Evolutionary conservation across 2,113 vertebrate genomes (phyloP).

Genomic region (Bubo blakistoni): DNA sequence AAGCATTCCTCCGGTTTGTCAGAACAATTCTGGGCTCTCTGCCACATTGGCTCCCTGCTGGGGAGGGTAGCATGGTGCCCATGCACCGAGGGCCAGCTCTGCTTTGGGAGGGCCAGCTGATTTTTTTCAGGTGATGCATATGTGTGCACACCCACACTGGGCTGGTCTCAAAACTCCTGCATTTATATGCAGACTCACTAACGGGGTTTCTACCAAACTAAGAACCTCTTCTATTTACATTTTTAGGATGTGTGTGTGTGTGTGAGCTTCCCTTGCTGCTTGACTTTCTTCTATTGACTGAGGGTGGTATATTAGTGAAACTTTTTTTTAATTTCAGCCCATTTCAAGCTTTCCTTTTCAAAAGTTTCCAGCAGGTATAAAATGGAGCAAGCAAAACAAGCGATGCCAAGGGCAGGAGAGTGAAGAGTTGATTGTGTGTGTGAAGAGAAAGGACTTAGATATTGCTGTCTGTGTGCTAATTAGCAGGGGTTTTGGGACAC

Average conservation of each 20-base stretch:
- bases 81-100: background rate
- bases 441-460: background rate
- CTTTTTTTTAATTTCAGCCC: background rate
- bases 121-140: background rate
- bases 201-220: background rate
- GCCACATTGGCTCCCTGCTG: fast-evolving
- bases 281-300: background rate
- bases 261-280: background rate
- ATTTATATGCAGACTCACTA: background rate
- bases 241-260: background rate
- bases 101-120: background rate
- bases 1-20: background rate
- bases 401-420: background rate
- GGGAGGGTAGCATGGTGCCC: fast-evolving
- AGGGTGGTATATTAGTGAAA: background rate
- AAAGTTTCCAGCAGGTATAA: background rate
- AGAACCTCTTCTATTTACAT: background rate
- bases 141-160: fast-evolving
- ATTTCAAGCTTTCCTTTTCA: constrained; percentile 31
- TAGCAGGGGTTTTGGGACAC: background rate
- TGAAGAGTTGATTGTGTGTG: background rate
- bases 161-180: background rate
- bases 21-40: background rate
- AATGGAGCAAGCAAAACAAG: constrained; percentile 19
- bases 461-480: constrained; percentile 6